Base-by-base conservation (phyloP, 2,113 vertebrate species). In the Butorides virescens region DNA sequence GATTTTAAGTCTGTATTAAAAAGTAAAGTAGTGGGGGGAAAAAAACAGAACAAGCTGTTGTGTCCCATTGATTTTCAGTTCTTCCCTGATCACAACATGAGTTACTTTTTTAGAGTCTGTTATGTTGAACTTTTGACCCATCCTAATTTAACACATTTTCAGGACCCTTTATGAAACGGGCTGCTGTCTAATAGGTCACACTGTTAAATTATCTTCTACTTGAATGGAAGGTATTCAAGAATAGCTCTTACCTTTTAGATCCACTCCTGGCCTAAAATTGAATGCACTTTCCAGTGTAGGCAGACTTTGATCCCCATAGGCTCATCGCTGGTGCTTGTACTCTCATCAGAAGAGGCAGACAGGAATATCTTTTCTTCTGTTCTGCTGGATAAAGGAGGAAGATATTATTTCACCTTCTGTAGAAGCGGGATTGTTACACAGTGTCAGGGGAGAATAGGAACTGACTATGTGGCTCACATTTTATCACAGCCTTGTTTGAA, bases 181-280 rank as follows among this genome's bases (percentile, higher is more conserved):
- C 90, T 84, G 72, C 78, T 95, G 18, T 89, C 47, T 91, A 37
- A 26, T 52, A 53, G 68, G 50, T 92, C 76, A 74, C 22, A 30
- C 72, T 86, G 39, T 82, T 67, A 73, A 88, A 77, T 86, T 73
- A 42, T 58, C 53, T 75, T 90, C 79, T 83, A 5, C 80, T 84
- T 84, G 39, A 85, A 92, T 56, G 36, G 62, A 93, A 82, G 53
- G 34, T 65, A 76, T 89, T 93, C 49, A 72, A 62, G 74, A 86
- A 75, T 66, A 92, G 42, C 49, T 95, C 34, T 91, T 82, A 81
- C 65, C 70, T n/a, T 92, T 92, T 37, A 77, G 84, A 74, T 94
- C 79, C 56, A 63, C 0, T 3, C 49, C 70, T 92, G 74, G 87
- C 66, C 58, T 85, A 47, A 76, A 93, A 70, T 13, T 26, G 68